Conservation (phyloP, 2,888 invertebrate species). For the Keiferia lycopersicella region DNA sequence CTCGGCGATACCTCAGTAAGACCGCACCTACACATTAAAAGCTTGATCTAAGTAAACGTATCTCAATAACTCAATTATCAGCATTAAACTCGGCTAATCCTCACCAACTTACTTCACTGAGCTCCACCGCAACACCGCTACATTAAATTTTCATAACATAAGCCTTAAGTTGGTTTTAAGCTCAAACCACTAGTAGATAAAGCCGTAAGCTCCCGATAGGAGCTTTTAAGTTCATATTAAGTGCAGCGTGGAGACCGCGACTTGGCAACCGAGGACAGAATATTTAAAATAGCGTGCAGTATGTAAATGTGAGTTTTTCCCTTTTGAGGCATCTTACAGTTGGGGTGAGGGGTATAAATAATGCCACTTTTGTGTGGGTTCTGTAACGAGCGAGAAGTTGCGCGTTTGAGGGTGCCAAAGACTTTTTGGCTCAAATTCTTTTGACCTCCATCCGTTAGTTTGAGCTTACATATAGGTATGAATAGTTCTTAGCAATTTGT, state of each 20-base stretch:
- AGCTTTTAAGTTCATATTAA: conserved; percentile 39
- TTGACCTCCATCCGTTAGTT: too few species aligned
- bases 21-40: background rate
- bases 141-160: conserved; percentile 25
- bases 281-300: conserved; percentile 41
- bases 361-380: conserved; percentile 47
- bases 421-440: background rate
- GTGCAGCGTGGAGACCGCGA: conserved; percentile 29
- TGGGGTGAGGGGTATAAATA: background rate
- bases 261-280: conserved; percentile 32
- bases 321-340: background rate
- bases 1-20: background rate
- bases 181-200: conserved; percentile 23
- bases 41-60: background rate
- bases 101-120: conserved; percentile 4
- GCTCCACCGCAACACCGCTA: conserved; percentile 5
- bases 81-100: conserved; percentile 9
- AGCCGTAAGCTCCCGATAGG: conserved; percentile 23
- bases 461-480: too few species aligned
- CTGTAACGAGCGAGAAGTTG: background rate
- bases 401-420: background rate
- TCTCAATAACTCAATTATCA: conserved; percentile 8
- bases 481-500: too few species aligned
- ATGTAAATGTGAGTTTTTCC: conserved; percentile 55
- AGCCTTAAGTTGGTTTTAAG: conserved; percentile 26